Conservation (phyloP, 1,140 invertebrate genomes). For the Oryzaephilus surinamensis region DNA sequence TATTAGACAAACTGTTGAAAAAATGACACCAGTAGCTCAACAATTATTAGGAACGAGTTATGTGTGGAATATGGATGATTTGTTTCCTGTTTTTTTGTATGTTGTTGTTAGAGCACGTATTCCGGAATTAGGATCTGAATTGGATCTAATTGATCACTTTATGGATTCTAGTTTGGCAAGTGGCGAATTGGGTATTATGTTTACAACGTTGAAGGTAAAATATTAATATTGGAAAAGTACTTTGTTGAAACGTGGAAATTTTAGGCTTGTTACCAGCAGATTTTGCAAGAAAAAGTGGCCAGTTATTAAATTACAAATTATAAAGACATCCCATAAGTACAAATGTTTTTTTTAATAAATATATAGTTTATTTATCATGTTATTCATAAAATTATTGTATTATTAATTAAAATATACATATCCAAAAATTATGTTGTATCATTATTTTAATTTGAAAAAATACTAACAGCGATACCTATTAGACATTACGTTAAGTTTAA, state of each 20-base stretch:
- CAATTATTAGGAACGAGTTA: conserved; percentile 45
- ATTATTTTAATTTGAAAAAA: too few species aligned
- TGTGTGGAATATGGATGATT: conserved; percentile 73
- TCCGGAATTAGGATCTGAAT: conserved; percentile 73
- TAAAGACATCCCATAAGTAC: too few species aligned
- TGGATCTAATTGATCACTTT: conserved; percentile 75
- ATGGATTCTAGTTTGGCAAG: conserved; percentile 62
- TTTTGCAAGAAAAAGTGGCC: conserved; percentile 58
- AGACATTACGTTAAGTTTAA: too few species aligned
- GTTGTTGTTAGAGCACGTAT: conserved; percentile 71
- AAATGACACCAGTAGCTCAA: conserved; percentile 60
- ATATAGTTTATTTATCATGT: too few species aligned
- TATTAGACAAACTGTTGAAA: conserved; percentile 64
- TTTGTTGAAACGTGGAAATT: conserved; percentile 4
- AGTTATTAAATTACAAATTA: conserved; percentile 31
- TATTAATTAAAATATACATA: too few species aligned
- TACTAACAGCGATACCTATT: too few species aligned
- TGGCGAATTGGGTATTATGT: conserved; percentile 75
- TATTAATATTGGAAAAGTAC: conserved; percentile 12
- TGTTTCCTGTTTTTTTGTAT: conserved; percentile 78
- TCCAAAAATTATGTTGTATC: too few species aligned
- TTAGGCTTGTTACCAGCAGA: conserved; percentile 60
- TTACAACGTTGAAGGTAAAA: conserved; percentile 64
- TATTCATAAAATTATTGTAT: too few species aligned
- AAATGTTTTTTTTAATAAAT: conserved; percentile 10